phyloP scores from a whole-genome alignment of 2,888 invertebrate species.

The Galerucella nymphaeae region DNA sequence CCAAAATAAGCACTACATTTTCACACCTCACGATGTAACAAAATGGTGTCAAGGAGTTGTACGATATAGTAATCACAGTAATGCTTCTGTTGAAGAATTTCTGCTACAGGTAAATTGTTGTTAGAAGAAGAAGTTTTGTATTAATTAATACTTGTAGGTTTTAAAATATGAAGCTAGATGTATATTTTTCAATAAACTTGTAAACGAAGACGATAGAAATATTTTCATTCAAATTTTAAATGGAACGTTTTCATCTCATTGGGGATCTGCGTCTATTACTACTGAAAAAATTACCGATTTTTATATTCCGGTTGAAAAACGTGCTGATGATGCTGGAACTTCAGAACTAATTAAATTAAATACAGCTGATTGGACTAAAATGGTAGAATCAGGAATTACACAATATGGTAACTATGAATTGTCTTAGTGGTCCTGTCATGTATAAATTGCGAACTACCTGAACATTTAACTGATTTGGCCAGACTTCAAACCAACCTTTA shows the following conservation, averaged over 20 bases:
- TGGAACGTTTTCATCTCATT: slow-evolving; percentile 65
- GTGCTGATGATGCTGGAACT: slow-evolving; percentile 38
- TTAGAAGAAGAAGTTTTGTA: neutral
- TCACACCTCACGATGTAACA: slow-evolving; percentile 82
- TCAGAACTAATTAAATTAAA: slow-evolving; percentile 55
- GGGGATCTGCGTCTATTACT: slow-evolving; percentile 47
- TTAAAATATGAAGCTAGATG: slow-evolving; percentile 80
- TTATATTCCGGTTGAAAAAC: slow-evolving; percentile 55
- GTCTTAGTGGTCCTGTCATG: too few species aligned
- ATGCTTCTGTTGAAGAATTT: slow-evolving; percentile 51
- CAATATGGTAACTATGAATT: slow-evolving; percentile 71
- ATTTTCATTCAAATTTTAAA: slow-evolving; percentile 74
- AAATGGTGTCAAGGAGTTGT: slow-evolving; percentile 76
- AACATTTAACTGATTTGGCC: too few species aligned
- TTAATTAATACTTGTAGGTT: slow-evolving; percentile 66
- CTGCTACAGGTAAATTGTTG: slow-evolving; percentile 53
- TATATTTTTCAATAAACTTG: slow-evolving; percentile 81
- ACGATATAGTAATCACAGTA: slow-evolving; percentile 67
- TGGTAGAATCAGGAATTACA: slow-evolving; percentile 72
- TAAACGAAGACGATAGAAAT: slow-evolving; percentile 73
- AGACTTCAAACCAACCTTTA: neutral
- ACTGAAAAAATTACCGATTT: slow-evolving; percentile 38
- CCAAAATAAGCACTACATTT: slow-evolving; percentile 75
- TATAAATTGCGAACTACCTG: neutral
- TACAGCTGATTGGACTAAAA: slow-evolving; percentile 72